Evolutionary conservation across 2,797 vertebrate genomes (phyloP).

Genomic region (Catostomus latipinnis): DNA sequence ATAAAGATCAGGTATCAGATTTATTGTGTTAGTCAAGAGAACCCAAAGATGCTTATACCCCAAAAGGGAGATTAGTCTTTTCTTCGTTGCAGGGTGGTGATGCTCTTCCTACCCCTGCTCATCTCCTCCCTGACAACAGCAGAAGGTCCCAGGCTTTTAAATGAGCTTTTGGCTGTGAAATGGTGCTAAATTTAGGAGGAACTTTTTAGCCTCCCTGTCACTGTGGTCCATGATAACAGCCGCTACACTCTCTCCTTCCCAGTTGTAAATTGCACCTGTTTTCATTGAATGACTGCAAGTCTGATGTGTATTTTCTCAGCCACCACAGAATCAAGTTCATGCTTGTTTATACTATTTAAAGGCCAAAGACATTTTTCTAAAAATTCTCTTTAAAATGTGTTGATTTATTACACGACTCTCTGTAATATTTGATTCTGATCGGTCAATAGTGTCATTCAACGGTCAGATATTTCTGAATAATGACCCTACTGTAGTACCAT

Average conservation of each 20-base stretch:
- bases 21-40: not conserved
- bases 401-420: too few species aligned
- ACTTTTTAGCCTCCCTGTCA: constrained; percentile 58
- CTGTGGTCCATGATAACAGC: constrained; percentile 46
- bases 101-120: constrained; percentile 46
- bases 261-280: constrained; percentile 61
- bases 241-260: constrained; percentile 15
- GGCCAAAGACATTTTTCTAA: not conserved
- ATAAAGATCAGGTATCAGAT: not conserved
- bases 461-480: too few species aligned
- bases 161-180: constrained; percentile 57
- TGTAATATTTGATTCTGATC: too few species aligned
- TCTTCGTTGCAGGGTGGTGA: constrained; percentile 42
- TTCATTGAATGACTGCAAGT: constrained; percentile 46
- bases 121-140: constrained; percentile 61
- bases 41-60: not conserved
- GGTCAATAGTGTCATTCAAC: too few species aligned
- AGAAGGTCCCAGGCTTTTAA: constrained; percentile 57
- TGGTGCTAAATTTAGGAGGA: constrained; percentile 58
- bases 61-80: constrained; percentile 12
- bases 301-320: not conserved
- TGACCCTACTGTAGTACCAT: too few species aligned
- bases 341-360: not conserved
- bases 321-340: constrained; percentile 5
- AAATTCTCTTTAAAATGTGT: not conserved